These are phyloP conservation scores for Gambusia affinis DNA, from an alignment of 2,113 vertebrate genomes.

Conservation along the genomic window DNA sequence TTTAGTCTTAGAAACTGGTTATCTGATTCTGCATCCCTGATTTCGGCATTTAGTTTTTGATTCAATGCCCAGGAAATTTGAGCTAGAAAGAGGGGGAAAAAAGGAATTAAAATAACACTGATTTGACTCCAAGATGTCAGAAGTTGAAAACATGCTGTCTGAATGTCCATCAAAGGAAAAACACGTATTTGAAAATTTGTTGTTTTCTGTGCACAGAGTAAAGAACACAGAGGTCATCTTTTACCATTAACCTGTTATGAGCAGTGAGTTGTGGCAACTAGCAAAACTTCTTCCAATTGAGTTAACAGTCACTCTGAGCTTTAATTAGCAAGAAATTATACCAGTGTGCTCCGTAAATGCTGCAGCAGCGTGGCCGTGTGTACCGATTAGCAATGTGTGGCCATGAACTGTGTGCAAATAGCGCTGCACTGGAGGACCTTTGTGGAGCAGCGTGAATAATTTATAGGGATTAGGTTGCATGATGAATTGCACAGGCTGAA, in stretches of 20 bases:
- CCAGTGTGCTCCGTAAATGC: constrained; percentile 46
- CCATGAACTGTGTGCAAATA: constrained; percentile 60
- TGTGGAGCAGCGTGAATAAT: constrained; percentile 70
- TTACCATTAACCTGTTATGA: constrained; percentile 19
- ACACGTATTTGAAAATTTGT: constrained; percentile 9
- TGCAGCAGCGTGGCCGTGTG: constrained; percentile 35
- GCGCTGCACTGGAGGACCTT: constrained; percentile 48
- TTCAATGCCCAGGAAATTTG: constrained; percentile 3
- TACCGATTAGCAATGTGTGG: constrained; percentile 60
- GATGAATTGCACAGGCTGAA: constrained; percentile 59
- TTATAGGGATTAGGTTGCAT: constrained; percentile 63
- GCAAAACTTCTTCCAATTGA: constrained; percentile 32
- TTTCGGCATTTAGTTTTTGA: too few relatives aligned
- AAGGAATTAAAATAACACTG: constrained; percentile 21
- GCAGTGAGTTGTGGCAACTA: constrained; percentile 28
- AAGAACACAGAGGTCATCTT: constrained; percentile 31
- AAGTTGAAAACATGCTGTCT: not conserved
- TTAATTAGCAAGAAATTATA: constrained; percentile 64
- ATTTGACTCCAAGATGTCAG: constrained; percentile 18
- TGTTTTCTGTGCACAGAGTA: constrained; percentile 20
- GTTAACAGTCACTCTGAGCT: constrained; percentile 59
- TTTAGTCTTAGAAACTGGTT: constrained; percentile 2
- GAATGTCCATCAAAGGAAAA: not conserved
- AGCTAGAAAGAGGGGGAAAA: not conserved
- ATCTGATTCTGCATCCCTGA: constrained; percentile 2